Base-by-base conservation (phyloP, 2,888 invertebrate genomes). In the Agrotis puta region DNA sequence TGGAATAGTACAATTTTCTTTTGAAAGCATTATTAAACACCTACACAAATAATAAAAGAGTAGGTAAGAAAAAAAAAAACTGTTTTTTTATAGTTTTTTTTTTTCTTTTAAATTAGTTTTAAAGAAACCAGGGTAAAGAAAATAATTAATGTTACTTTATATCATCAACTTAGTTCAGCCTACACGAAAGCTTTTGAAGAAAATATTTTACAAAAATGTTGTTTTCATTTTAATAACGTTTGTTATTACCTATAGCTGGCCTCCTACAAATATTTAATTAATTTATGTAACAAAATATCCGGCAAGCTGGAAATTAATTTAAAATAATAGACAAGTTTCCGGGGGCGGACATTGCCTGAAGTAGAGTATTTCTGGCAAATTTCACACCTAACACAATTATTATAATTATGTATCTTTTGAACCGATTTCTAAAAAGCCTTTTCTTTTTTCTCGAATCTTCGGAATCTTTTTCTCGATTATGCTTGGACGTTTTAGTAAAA, bases 101-200 rank as follows among this genome's bases (percentile, higher is more conserved):
- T 22, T 59, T 58, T 50, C 1, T 20, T 48, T 71, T 54, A 20
- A 47, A 64, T 27, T 9, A 61, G 27, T 61, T 47, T 56, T 7
- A 11, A 43, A 1, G 13, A 18, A 57, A 62, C n/a, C 27, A 18
- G 43, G 22, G 18, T 57, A 43, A 61, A 56, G 2, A 27, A 56
- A 47, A 61, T 18, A 56, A 48, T 39, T 57, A 47, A 56, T 64
- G 18, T 47, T 33, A 33, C n/a, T 33, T 27, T 54, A 24, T 33
- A 48, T 58, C 43, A 27, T 27, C 0, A 45, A 33, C n/a, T 53
- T 22, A n/a, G 9, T 27, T 39, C 33, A 20, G 39, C 75, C 75
- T 47, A 61, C 59, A 51, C 50, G 6, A 45, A 39, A 61, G 39
- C 61, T 74, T 79, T 27, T 18, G 20, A 0, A 24, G n/a, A 16